Evolutionary conservation across 2,113 vertebrate species (phyloP).

Genomic region (Psittacula cyanocephala): DNA sequence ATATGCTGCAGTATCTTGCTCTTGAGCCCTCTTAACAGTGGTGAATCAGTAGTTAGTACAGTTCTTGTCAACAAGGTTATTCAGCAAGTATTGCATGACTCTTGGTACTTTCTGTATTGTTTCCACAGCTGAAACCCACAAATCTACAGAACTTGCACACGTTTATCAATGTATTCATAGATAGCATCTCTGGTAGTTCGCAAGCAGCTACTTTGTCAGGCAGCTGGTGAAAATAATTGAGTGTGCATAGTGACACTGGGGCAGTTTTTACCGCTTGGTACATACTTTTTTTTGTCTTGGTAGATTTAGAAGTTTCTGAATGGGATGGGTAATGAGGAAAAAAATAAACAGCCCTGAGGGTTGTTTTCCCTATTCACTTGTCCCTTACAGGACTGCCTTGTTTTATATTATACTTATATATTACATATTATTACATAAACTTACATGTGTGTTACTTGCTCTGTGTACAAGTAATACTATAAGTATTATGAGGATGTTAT

Average conservation of each 20-base stretch:
- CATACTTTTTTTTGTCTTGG: neutral
- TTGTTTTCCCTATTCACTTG: neutral
- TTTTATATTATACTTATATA: neutral
- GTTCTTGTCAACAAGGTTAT: neutral
- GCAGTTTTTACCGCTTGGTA: neutral
- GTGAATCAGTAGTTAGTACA: neutral
- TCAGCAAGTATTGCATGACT: neutral
- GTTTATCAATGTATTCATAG: rapidly evolving
- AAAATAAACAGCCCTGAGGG: neutral
- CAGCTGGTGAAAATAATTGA: neutral
- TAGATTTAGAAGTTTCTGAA: neutral
- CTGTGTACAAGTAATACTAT: neutral
- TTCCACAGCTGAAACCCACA: neutral
- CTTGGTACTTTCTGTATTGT: neutral
- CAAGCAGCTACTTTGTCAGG: neutral
- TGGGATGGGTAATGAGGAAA: neutral
- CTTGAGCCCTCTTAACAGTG: neutral
- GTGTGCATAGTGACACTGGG: neutral
- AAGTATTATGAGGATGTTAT: neutral
- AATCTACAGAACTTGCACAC: neutral
- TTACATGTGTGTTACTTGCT: neutral
- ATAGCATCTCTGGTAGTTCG: neutral
- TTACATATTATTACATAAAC: neutral
- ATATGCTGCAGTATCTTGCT: neutral
- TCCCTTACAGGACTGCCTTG: neutral